Conservation (phyloP, 2,797 vertebrate genomes). For the Megalops cyprinoides region DNA sequence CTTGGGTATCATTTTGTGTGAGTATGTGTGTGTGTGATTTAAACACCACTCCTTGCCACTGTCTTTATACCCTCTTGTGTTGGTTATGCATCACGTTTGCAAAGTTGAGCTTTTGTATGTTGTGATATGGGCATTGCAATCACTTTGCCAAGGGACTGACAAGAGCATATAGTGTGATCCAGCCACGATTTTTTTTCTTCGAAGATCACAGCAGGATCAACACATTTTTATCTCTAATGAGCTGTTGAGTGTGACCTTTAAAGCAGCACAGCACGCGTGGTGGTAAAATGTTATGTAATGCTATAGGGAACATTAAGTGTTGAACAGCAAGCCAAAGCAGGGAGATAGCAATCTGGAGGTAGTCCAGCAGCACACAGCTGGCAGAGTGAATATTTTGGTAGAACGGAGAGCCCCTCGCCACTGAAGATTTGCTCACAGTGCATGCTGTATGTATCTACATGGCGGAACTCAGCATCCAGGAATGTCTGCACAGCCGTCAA, state of each 20-base stretch:
- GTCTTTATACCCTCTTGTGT: neutral
- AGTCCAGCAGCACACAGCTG: slow-evolving; percentile 15
- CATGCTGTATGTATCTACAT: neutral
- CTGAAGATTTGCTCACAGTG: neutral
- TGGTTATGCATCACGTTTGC: neutral
- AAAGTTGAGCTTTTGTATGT: neutral
- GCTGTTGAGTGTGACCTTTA: slow-evolving; percentile 25
- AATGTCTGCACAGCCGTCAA: neutral
- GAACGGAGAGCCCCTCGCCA: neutral
- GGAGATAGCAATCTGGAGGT: slow-evolving; percentile 21
- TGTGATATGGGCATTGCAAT: neutral
- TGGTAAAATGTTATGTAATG: slow-evolving; percentile 30
- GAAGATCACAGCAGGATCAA: neutral
- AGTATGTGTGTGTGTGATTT: neutral
- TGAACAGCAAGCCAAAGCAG: slow-evolving; percentile 13
- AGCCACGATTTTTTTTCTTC: neutral
- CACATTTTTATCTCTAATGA: slow-evolving; percentile 19
- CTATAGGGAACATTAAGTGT: slow-evolving; percentile 23
- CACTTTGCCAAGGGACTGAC: neutral
- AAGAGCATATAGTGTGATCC: neutral
- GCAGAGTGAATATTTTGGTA: neutral
- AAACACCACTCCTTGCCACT: neutral
- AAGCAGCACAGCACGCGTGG: neutral
- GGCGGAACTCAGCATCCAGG: neutral
- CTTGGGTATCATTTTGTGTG: neutral